These are phyloP conservation scores for Zophobas morio DNA, from an alignment of 1,140 invertebrate genomes.

Conservation along the genomic window DNA sequence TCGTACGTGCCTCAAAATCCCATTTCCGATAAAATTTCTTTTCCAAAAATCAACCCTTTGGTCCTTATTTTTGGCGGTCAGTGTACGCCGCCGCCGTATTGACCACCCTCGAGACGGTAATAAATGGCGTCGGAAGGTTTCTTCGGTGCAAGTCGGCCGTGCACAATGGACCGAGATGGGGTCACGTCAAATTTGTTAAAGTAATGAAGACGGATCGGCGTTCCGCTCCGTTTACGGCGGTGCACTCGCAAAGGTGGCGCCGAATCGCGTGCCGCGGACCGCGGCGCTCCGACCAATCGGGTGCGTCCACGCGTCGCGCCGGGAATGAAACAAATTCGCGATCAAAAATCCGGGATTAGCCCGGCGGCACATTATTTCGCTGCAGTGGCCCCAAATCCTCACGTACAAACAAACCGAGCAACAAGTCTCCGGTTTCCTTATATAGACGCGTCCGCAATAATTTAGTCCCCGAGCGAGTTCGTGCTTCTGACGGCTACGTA, in stretches of 20 bases:
- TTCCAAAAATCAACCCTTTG: not conserved
- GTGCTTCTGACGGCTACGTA: slow-evolving; percentile 20
- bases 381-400: not conserved
- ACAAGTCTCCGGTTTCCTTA: slow-evolving; percentile 18
- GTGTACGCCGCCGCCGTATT: not conserved
- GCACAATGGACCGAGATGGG: slow-evolving; percentile 36
- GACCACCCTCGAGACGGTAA: slow-evolving; percentile 17
- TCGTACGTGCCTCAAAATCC: not conserved
- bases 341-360: no score
- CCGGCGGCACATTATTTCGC: not conserved
- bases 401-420: slow-evolving; percentile 18
- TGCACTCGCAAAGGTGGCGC: slow-evolving; percentile 5
- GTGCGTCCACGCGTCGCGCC: no score
- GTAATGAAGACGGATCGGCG: slow-evolving; percentile 41
- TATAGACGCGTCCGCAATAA: slow-evolving; percentile 1
- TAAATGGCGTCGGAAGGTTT: slow-evolving; percentile 31
- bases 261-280: not conserved
- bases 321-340: slow-evolving; percentile 3
- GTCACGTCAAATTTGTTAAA: slow-evolving; percentile 45
- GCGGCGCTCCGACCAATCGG: no score
- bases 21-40: not conserved
- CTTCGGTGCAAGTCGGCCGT: slow-evolving; percentile 23
- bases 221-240: slow-evolving; percentile 23
- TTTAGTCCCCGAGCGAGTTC: slow-evolving; percentile 21
- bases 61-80: not conserved